Evolutionary conservation across 2,113 vertebrate genomes (phyloP).

Genomic region (Petrocephalus microphthalmus): DNA sequence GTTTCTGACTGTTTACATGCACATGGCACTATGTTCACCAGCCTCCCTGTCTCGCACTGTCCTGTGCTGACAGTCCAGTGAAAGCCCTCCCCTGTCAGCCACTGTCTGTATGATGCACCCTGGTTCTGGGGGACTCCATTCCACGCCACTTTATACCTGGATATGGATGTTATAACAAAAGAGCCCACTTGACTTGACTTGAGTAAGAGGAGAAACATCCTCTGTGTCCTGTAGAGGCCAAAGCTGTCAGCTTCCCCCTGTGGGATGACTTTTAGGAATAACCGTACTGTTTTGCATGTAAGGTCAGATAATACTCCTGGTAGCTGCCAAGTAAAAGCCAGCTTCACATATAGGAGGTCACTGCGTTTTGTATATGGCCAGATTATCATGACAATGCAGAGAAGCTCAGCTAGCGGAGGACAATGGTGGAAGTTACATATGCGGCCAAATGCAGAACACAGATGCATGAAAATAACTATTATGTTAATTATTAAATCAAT

Average conservation of each 20-base stretch:
- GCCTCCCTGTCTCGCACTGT: neutral
- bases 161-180: neutral
- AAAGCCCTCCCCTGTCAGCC: neutral
- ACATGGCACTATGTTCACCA: neutral
- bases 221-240: too few relatives aligned
- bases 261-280: too few relatives aligned
- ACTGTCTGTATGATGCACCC: neutral
- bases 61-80: neutral
- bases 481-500: slow-evolving; percentile 33
- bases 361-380: neutral
- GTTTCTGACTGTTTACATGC: neutral
- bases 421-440: neutral
- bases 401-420: neutral
- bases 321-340: neutral
- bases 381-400: slow-evolving; percentile 2
- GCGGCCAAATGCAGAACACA: slow-evolving; percentile 23
- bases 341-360: neutral
- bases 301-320: neutral
- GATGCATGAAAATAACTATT: slow-evolving; percentile 13
- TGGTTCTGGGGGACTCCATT: neutral
- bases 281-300: neutral
- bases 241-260: too few relatives aligned
- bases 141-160: too few relatives aligned
- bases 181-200: neutral
- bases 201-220: too few relatives aligned